Evolutionary conservation across 2,113 vertebrate genomes (phyloP).

Genomic region (Chionomys nivalis): DNA sequence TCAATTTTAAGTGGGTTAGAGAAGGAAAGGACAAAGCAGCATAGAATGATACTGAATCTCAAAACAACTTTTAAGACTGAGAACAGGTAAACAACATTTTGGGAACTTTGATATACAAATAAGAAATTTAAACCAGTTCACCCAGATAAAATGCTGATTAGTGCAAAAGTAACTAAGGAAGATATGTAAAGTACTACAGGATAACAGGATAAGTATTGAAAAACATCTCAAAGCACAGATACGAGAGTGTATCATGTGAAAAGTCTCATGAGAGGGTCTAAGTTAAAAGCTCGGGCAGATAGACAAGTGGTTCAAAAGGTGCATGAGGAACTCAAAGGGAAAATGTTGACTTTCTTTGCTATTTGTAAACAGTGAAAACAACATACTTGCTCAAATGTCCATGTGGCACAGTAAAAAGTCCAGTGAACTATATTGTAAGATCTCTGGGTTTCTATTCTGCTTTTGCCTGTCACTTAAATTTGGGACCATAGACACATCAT

Average conservation of each 20-base stretch:
- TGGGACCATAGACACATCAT: not conserved
- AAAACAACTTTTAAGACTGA: conserved; percentile 43
- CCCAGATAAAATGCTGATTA: conserved; percentile 42
- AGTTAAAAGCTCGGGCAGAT: conserved; percentile 41
- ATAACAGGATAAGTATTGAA: conserved; percentile 20
- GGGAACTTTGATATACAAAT: conserved; percentile 36
- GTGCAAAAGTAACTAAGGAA: conserved; percentile 40
- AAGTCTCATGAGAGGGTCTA: conserved; percentile 12
- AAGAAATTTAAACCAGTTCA: conserved; percentile 36
- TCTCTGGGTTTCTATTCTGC: conserved; percentile 22
- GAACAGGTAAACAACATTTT: conserved; percentile 40
- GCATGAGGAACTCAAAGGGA: not conserved
- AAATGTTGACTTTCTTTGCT: conserved; percentile 7
- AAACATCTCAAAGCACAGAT: conserved; percentile 55
- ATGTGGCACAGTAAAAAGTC: not conserved
- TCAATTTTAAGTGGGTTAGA: conserved; percentile 53
- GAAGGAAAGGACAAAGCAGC: conserved; percentile 29
- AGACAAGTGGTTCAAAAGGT: not conserved
- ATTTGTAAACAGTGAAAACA: conserved; percentile 10
- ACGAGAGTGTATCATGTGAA: conserved; percentile 28
- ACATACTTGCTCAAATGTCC: not conserved
- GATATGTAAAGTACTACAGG: conserved; percentile 7
- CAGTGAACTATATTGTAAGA: not conserved
- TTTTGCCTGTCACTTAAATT: not conserved
- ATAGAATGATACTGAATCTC: conserved; percentile 37